Evolutionary conservation across 1,140 invertebrate genomes (phyloP), one percentile per base, ranked within the genome.

Genomic region (Apis florea): DNA sequence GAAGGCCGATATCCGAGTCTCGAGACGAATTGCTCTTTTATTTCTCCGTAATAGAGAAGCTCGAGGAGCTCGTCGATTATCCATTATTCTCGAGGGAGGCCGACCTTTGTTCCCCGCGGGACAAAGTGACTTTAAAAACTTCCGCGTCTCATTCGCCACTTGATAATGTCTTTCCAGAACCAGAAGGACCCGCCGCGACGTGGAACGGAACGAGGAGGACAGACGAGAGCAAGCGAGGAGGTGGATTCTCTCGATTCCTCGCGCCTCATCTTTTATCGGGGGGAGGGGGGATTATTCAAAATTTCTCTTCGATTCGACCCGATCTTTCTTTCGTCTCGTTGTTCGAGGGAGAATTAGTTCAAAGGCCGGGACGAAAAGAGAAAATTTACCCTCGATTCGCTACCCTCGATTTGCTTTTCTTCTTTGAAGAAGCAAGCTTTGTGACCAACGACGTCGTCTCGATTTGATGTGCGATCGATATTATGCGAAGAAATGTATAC

Each of bases 1-100:
- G 61, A 83, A 83, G 82, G 81, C 77, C 83, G 83, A 84, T 86
- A 90, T 85, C 82, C 84, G 77, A 80, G 69, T 82, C 75, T 83
- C 78, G 71, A 85, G 85, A 86, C 87, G 84, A 88, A 84, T 87
- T 67, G 75, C 72, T 87, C 85, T 82, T 88, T 88, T 88, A 87
- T 88, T 88, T 85, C 72, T 79, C 61, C 79, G 77, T 88, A 88
- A 88, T 88, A 83, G 85, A 87, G 85, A 88, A 88, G n/a, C n/a
- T 88, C 86, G 83, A 88, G 86, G 73, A 87, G 72, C 85, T 88
- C 77, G 89, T 88, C 88, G 86, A 89, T 89, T 91, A 89, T 85
- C 82, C 85, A 90, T 90, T 91, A 92, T 92, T 91, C 90, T 91
- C 91, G 79, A 85, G 86, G 88, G 88, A 92, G 89, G 85, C 82